Percentiles rank a stretch among this genome's conserved stretches.
Conservation (phyloP, 2,888 invertebrate genomes). For the Caenorhabditis sp. region DNA sequence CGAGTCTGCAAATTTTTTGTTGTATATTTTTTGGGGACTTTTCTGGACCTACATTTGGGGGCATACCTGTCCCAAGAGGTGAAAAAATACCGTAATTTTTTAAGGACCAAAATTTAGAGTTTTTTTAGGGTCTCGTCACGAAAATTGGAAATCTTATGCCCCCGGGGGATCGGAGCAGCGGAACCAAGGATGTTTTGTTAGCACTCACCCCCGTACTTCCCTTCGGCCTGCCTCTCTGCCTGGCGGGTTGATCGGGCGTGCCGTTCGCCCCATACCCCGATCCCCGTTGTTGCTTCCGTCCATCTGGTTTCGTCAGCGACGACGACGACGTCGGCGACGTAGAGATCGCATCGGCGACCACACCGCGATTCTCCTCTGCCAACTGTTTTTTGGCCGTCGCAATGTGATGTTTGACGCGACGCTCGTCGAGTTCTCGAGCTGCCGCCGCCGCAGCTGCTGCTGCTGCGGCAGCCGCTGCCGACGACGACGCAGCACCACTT, state of each 20-base stretch:
- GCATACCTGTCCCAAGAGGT: not conserved
- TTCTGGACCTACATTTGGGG: not conserved
- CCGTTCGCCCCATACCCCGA: not conserved
- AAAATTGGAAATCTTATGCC: no score
- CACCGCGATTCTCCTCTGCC: not conserved
- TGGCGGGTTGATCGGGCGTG: not conserved
- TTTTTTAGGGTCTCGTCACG: no score
- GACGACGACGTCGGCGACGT: no score
- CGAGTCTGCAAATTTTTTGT: not conserved
- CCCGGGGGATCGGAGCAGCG: no score
- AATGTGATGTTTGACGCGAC: not conserved
- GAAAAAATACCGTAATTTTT: no score
- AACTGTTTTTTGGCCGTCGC: not conserved
- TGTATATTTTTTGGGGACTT: not conserved
- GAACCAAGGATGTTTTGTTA: no score
- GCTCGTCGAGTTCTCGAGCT: not conserved
- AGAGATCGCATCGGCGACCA: no score
- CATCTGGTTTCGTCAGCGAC: not conserved
- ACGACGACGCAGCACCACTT: not conserved
- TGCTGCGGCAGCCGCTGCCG: not conserved
- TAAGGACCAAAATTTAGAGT: no score
- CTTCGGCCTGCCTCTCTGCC: conserved; percentile 20
- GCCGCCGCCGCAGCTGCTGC: not conserved
- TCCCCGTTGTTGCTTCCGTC: not conserved
- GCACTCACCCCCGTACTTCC: conserved; percentile 12